Percentiles rank a stretch among this genome's conserved stretches.
Conservation (phyloP, 2,113 vertebrate species). For the Atherinomorus stipes region DNA sequence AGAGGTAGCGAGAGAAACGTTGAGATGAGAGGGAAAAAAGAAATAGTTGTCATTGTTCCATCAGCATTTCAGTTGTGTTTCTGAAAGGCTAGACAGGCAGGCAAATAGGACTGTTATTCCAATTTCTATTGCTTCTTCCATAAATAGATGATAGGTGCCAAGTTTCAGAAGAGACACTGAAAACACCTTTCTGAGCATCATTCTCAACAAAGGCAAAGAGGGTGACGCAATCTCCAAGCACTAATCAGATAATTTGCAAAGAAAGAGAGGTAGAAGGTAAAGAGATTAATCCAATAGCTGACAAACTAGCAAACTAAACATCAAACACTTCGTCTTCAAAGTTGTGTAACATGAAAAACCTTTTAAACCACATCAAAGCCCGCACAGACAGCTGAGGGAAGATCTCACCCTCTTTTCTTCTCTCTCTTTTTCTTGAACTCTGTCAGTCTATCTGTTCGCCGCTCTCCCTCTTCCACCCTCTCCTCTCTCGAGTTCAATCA, state of each 20-base stretch:
- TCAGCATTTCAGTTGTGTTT: slow-evolving; percentile 72
- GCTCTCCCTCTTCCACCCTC: slow-evolving; percentile 23
- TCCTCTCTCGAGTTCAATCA: slow-evolving; percentile 61
- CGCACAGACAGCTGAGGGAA: slow-evolving; percentile 69
- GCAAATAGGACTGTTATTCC: slow-evolving; percentile 74
- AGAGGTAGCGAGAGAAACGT: slow-evolving; percentile 68
- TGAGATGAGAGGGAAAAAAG: slow-evolving; percentile 62
- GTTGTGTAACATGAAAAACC: slow-evolving; percentile 78
- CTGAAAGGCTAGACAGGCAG: slow-evolving; percentile 71
- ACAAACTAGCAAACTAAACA: slow-evolving; percentile 76
- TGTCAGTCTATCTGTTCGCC: slow-evolving; percentile 56
- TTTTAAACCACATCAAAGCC: slow-evolving; percentile 76
- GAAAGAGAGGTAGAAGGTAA: slow-evolving; percentile 52
- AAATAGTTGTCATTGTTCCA: slow-evolving; percentile 79
- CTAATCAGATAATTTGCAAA: slow-evolving; percentile 73
- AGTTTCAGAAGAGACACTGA: slow-evolving; percentile 64
- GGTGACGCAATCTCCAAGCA: slow-evolving; percentile 55
- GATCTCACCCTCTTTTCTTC: slow-evolving; percentile 68
- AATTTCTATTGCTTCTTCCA: slow-evolving; percentile 71
- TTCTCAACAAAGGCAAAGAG: slow-evolving; percentile 61
- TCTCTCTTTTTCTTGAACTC: slow-evolving; percentile 62
- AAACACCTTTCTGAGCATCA: slow-evolving; percentile 56
- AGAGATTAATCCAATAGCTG: slow-evolving; percentile 76
- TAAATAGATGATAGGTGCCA: slow-evolving; percentile 76
- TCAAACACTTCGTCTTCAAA: slow-evolving; percentile 81